A percentile compares a stretch with the other conserved stretches of the same genome.
These are phyloP conservation scores for Trachelus troglodyta DNA, from an alignment of 2,888 invertebrate genomes.

Conservation along the genomic window DNA sequence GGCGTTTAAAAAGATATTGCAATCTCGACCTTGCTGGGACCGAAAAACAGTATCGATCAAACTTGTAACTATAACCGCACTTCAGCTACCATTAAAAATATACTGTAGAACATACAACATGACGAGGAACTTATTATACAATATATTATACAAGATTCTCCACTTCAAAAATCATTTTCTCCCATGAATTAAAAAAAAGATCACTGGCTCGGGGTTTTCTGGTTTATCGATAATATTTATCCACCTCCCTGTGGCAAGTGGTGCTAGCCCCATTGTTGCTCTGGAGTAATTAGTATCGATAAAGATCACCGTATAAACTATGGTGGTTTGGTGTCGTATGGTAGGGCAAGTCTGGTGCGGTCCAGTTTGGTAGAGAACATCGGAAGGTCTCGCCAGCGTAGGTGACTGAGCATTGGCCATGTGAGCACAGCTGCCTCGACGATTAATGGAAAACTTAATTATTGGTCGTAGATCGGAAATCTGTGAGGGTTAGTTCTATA, in stretches of 20 bases:
- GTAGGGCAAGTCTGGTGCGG: background rate
- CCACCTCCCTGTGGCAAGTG: background rate
- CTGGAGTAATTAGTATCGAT: conserved; percentile 19
- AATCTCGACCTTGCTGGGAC: background rate
- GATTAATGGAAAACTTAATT: conserved; percentile 63
- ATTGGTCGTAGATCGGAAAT: conserved; percentile 41
- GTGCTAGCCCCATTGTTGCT: background rate
- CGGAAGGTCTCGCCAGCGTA: conserved; percentile 1
- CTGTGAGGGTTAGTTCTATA: conserved; percentile 12
- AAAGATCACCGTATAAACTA: conserved; percentile 15
- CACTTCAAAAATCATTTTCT: background rate
- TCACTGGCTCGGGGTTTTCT: background rate
- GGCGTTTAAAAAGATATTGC: background rate
- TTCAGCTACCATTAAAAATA: background rate
- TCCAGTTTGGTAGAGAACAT: background rate
- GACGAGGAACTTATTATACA: too few relatives aligned
- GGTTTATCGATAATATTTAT: background rate
- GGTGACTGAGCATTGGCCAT: conserved; percentile 24
- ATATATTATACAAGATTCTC: background rate
- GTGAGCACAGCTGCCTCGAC: conserved; percentile 56
- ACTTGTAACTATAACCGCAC: background rate
- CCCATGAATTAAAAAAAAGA: background rate
- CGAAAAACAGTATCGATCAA: background rate
- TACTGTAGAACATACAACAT: background rate
- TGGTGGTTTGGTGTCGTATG: background rate